Base-by-base conservation (phyloP, 2,113 vertebrate genomes). In the Sturnus vulgaris region DNA sequence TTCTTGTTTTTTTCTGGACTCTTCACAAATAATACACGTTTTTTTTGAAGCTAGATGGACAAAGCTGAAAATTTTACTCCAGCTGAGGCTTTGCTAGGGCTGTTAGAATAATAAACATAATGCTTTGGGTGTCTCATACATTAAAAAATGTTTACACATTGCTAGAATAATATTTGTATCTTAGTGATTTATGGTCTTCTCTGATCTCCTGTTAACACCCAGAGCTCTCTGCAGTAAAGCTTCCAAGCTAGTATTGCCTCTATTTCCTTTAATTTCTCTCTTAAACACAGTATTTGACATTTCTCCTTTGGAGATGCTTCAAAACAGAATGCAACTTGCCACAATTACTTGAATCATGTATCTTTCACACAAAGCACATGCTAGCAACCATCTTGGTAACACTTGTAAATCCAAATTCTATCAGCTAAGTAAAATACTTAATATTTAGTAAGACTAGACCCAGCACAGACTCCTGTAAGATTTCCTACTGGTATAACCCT, bases 341-440 rank as follows among this genome's bases (percentile, higher is more conserved):
- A 81, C 66, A 59, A 69, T 42, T 46, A 22, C 33, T 93, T 35
- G 28, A 92, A 69, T 33, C 1, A 0, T 0, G 0, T 20, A 23
- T 46, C 21, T 65, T 66, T 66, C 64, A 63, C 55, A 65, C 7
- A 52, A 53, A 59, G 33, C 19, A 78, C 35, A 15, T 21, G 24
- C 17, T 60, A 72, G 53, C 66, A 0, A 1, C 22, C 50, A 73
- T 20, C 55, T 49, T 88, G 63, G 30, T 24, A 90, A 59, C 14
- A 31, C 21, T 13, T 56, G 40, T 35, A 93, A 85, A 85, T 37
- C 27, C 28, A 88, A 76, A 68, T 52, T 84, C 44, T 56, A 56
- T 24, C 53, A 76, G n/a, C 4, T 63, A 82, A 66, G 14, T 35
- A 28, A 31, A 87, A 66, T 42, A 21, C 2, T 12, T 14, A 64